Percentiles rank a stretch among this genome's conserved stretches.
These are phyloP conservation scores for Phainopepla nitens DNA, from an alignment of 2,113 vertebrate species.

Conservation along the genomic window DNA sequence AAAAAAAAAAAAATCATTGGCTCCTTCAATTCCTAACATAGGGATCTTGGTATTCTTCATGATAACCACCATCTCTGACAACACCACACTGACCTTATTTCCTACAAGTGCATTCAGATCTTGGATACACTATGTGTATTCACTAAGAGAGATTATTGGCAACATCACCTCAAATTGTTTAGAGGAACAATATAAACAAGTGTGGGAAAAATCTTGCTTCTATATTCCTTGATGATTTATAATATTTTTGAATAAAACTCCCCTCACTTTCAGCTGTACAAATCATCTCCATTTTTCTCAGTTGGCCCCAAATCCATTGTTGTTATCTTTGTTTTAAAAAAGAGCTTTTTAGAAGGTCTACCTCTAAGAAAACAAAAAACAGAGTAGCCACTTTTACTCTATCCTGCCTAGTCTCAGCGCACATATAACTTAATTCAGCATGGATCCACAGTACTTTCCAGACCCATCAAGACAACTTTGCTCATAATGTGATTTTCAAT, in stretches of 20 bases:
- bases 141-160: neutral
- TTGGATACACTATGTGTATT: neutral
- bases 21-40: neutral
- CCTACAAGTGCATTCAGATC: neutral
- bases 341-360: neutral
- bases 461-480: neutral
- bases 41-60: neutral
- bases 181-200: neutral
- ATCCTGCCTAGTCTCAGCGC: neutral
- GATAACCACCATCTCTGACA: neutral
- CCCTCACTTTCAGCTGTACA: neutral
- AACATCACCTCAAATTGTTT: neutral
- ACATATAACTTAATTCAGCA: neutral
- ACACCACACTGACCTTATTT: neutral
- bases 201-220: neutral
- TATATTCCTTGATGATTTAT: neutral
- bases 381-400: neutral
- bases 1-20: too few relatives aligned
- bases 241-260: neutral
- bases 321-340: neutral
- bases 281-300: neutral
- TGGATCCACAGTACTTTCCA: neutral
- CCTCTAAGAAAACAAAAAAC: neutral
- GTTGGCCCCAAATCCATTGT: neutral
- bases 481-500: slow-evolving; percentile 25